Evolutionary conservation across 2,888 invertebrate genomes (phyloP).

Genomic region (Andrena bicolor): DNA sequence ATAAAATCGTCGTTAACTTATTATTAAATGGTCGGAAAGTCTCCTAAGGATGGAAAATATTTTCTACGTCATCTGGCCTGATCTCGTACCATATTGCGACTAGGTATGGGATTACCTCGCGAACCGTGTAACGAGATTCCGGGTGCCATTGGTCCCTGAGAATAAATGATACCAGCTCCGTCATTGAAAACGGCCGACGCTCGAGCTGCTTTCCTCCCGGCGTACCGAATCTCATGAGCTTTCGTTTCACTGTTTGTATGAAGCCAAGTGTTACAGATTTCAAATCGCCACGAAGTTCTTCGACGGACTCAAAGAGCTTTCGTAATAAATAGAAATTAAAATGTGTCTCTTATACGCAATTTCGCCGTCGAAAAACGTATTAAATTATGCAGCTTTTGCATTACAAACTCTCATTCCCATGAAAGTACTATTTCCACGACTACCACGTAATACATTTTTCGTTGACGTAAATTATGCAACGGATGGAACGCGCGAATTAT

Average conservation of each 20-base stretch:
- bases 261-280: constrained; percentile 27
- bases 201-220: constrained; percentile 2
- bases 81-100: constrained; percentile 7
- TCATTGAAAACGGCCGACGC: constrained; percentile 42
- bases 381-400: no score
- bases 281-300: background rate
- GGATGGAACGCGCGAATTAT: background rate
- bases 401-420: no score
- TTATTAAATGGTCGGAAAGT: background rate
- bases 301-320: background rate
- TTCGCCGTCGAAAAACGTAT: no score
- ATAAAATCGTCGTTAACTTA: background rate
- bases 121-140: constrained; percentile 51
- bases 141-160: constrained; percentile 31
- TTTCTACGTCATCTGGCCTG: background rate
- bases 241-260: constrained; percentile 25
- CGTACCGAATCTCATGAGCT: constrained; percentile 17
- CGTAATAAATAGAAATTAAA: no score
- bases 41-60: background rate
- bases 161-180: constrained; percentile 46
- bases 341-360: no score
- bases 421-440: no score
- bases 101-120: constrained; percentile 31
- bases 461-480: background rate
- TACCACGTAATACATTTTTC: no score